Base-by-base conservation (phyloP, 2,888 invertebrate genomes). In the Athrips mouffetella region DNA sequence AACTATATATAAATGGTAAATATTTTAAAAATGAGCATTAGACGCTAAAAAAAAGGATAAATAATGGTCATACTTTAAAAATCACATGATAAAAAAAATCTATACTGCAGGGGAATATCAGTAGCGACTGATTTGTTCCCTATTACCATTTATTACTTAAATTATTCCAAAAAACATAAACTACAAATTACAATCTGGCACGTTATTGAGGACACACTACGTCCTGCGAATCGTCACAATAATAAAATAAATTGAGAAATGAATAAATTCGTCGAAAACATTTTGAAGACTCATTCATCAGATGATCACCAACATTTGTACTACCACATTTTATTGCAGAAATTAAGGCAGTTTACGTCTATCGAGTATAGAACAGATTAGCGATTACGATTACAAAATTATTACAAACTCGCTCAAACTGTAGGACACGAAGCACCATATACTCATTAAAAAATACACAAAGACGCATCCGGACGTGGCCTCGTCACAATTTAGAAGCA, bases 1-100 rank as follows among this genome's bases (percentile, higher is more conserved):
- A 78, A 75, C 75, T 83, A 83, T 59, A 67, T 75, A 72, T 80
- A 81, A 81, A 79, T 83, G 85, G 83, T 85, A 85, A 78, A 81
- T 83, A 81, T 79, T 81, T 78, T 69, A 77, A 76, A 65, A 82
- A 83, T 86, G 87, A 87, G 87, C 87, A 86, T 85, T 82, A 77
- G 73, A 77, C 67, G 79, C 83, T 80, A 84, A 76, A 69, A n/a
- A n/a, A 76, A 70, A 69, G 78, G 82, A 80, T 84, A 85, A 84
- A 87, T 84, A 84, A 77, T 77, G 77, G 74, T 80, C 80, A 74
- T 74, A 78, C 63, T 75, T 70, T 67, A 78, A 72, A 73, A 81
- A 81, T 79, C 79, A 80, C 80, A 81, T 78, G 63, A 70, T 64
- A 65, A 73, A 71, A 73, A 71, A 68, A 61, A 59, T 67, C 70